Base-by-base conservation (phyloP, 2,113 vertebrate species). In the Tamias sibiricus region DNA sequence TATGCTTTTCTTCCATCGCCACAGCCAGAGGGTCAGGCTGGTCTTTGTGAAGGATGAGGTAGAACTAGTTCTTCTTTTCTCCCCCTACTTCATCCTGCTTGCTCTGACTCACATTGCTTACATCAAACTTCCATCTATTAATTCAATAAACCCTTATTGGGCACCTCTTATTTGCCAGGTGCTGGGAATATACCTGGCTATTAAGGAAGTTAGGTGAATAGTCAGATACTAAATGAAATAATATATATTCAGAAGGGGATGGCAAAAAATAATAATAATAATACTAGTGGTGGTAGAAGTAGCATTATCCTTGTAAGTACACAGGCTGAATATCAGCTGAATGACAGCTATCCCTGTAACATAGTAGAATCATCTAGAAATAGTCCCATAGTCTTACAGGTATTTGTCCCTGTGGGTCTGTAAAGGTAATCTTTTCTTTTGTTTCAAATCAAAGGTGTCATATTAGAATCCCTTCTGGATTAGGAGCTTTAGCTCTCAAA, bases 311-410 rank as follows among this genome's bases (percentile, higher is more conserved):
- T 37, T 40, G 8, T 79, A 90, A 91, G 47, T 19, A n/a, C 74
- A 30, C 17, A 94, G 77, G 59, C 64, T n/a, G 90, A 71, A 77
- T 57, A 68, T 42, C 30, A 14, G 96, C 28, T 40, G 88, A 85
- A 57, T 68, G 47, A 84, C 92, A 54, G 9, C 30, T 94, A 77
- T 57, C 35, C 16, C 26, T 54, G 82, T 59, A 85, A 30, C 20
- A 92, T 79, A 59, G 28, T 68, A 72, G 64, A 95, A 84, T 71
- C 66, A 81, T 80, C 69, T 83, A 86, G 62, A 92, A 32, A 77
- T n/a, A 85, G 91, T 72, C 35, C 72, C 47, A 57, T 49, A 75
- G 66, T 77, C 69, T 54, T 80, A 7, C 26, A 85, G 42, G 8
- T 81, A 16, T 64, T 91, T 68, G 35, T n/a, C 62, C 16, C 66